phyloP scores from a whole-genome alignment of 2,113 vertebrate species.

The Podilymbus podiceps region DNA sequence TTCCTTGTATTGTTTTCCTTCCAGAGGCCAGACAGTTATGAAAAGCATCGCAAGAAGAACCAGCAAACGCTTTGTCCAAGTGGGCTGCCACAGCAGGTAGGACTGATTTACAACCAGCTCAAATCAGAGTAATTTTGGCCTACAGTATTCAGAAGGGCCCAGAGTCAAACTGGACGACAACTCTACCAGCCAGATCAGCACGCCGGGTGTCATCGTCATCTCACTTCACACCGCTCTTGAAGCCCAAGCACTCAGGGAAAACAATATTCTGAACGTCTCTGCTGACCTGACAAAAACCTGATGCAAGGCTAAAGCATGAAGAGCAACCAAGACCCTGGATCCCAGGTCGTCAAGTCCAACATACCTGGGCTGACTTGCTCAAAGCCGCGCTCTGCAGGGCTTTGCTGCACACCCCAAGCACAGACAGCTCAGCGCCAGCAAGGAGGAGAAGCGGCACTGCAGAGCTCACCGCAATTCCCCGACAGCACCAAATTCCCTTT shows the following conservation, averaged over 20 bases:
- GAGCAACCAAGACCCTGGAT: neutral
- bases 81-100: neutral
- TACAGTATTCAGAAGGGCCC: neutral
- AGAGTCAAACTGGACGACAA: neutral
- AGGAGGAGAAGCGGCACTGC: neutral
- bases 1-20: slow-evolving; percentile 16
- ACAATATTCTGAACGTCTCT: neutral
- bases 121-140: neutral
- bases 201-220: neutral
- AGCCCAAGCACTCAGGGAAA: neutral
- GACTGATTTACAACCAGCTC: neutral
- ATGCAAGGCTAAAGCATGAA: neutral
- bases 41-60: neutral
- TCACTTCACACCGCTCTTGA: neutral
- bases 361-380: neutral
- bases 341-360: neutral
- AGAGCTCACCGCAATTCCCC: neutral
- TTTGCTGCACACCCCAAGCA: neutral
- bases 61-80: neutral
- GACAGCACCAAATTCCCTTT: neutral
- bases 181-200: neutral
- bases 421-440: neutral
- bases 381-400: neutral
- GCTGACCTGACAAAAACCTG: neutral
- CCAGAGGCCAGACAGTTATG: slow-evolving; percentile 2